phyloP scores from a whole-genome alignment of 2,888 invertebrate genomes.

The Tipula vernalis region DNA sequence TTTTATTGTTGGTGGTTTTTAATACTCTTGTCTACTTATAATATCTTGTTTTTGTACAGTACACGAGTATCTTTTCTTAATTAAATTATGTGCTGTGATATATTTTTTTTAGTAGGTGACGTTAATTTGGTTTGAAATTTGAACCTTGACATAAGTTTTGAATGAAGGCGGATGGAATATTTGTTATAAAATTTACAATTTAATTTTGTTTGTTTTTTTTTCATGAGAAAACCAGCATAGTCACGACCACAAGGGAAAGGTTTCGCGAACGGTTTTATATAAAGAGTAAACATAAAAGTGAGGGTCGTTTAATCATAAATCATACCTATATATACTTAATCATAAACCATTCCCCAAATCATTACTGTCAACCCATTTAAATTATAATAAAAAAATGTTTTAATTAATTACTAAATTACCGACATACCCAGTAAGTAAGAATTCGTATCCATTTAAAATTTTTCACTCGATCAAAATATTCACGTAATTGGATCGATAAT shows the following conservation, averaged over 20 bases:
- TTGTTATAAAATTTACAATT: too few species aligned
- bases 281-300: not conserved
- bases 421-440: not conserved
- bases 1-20: not conserved
- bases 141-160: not conserved
- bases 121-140: not conserved
- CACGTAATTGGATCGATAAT: not conserved
- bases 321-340: not conserved
- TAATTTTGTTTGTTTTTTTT: not conserved
- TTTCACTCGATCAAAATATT: not conserved
- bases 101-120: not conserved
- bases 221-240: not conserved
- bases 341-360: not conserved
- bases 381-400: not conserved
- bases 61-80: not conserved
- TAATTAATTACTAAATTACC: not conserved
- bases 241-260: not conserved
- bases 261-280: not conserved
- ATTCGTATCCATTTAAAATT: slow-evolving; percentile 7
- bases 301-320: not conserved
- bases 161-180: not conserved
- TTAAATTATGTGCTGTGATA: not conserved
- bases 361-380: not conserved
- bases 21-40: not conserved
- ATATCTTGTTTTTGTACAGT: not conserved